Percentiles rank a stretch among this genome's conserved stretches.
Evolutionary conservation across 2,888 invertebrate species (phyloP).

Genomic region (Stenodema calcarata): DNA sequence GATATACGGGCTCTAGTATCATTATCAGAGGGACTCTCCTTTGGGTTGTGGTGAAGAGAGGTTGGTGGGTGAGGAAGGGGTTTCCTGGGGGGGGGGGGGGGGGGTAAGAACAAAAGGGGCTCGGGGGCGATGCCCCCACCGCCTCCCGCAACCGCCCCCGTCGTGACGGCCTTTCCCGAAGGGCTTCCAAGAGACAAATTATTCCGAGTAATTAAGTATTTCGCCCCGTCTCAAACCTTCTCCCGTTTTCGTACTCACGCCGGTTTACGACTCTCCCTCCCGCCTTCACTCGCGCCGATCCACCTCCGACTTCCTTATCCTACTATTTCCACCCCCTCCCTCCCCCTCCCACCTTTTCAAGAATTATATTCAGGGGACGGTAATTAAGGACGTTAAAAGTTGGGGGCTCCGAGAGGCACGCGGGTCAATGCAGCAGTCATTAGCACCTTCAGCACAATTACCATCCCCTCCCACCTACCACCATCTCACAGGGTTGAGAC

Average conservation of each 20-base stretch:
- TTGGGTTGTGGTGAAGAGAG: no score
- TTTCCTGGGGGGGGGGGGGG: constrained; percentile 24
- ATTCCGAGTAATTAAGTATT: constrained; percentile 57
- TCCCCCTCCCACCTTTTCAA: background rate
- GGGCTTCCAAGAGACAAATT: constrained; percentile 55
- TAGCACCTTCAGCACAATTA: constrained; percentile 46
- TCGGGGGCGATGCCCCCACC: background rate
- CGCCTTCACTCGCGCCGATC: background rate
- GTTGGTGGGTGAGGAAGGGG: background rate
- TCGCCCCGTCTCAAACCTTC: constrained; percentile 42
- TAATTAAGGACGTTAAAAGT: constrained; percentile 65
- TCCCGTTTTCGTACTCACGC: no score
- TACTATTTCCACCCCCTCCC: background rate
- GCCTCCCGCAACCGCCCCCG: background rate
- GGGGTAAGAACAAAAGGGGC: constrained; percentile 50
- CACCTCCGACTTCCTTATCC: background rate
- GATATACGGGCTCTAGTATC: constrained; percentile 54
- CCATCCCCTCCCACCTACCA: background rate
- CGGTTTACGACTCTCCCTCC: no score
- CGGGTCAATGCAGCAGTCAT: constrained; percentile 45
- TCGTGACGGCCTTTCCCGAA: background rate
- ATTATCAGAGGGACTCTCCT: constrained; percentile 46
- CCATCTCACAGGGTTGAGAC: background rate
- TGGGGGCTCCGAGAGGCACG: constrained; percentile 65
- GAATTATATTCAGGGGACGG: constrained; percentile 52